Evolutionary conservation across 2,797 vertebrate species (phyloP).

Genomic region (Enteromius anoplus): DNA sequence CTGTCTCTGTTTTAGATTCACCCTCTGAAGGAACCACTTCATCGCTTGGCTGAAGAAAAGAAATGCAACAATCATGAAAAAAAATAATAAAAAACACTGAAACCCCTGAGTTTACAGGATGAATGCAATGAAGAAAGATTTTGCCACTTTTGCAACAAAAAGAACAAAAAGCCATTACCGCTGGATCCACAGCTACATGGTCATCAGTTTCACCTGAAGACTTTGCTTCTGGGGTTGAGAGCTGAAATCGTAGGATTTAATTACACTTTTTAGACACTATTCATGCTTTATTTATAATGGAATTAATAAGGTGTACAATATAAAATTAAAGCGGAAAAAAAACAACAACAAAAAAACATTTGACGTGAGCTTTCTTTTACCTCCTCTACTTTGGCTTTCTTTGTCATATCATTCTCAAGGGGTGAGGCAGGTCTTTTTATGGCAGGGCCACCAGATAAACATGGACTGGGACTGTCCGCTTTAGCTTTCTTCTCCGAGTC

Average conservation of each 20-base stretch:
- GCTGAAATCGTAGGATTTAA: constrained; percentile 18
- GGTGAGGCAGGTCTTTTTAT: constrained; percentile 81
- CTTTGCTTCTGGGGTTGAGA: constrained; percentile 37
- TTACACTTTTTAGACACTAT: background rate
- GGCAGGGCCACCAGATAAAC: constrained; percentile 12
- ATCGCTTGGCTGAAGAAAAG: constrained; percentile 63
- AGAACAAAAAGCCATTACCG: constrained; percentile 42
- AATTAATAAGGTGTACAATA: background rate
- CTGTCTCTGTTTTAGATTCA: constrained; percentile 75
- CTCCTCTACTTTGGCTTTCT: constrained; percentile 74
- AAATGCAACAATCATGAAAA: background rate
- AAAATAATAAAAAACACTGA: constrained; percentile 3
- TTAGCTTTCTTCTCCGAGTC: constrained; percentile 78
- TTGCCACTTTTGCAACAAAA: background rate
- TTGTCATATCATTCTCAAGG: constrained; percentile 73
- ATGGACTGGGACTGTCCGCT: constrained; percentile 53
- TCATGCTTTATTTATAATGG: background rate
- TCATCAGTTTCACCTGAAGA: constrained; percentile 5
- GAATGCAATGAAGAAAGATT: background rate
- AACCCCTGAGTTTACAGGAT: background rate
- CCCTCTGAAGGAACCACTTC: constrained; percentile 70
- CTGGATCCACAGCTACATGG: constrained; percentile 33
- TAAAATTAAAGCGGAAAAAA: background rate
- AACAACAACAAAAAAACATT: background rate
- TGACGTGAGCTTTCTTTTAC: background rate